Evolutionary conservation across 2,888 invertebrate species (phyloP).

Genomic region (Latrodectus hesperus): DNA sequence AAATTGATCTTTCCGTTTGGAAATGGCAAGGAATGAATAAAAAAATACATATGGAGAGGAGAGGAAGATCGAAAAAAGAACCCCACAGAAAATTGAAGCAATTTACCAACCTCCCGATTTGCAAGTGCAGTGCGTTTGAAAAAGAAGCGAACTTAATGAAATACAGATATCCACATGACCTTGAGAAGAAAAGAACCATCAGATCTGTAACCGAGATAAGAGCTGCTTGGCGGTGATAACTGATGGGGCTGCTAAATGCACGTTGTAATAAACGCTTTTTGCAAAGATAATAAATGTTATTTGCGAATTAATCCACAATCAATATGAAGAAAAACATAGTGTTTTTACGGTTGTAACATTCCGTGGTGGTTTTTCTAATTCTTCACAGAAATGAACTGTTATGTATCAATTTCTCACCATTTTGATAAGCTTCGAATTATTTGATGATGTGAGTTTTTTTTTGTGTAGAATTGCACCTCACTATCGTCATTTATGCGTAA

Average conservation of each 20-base stretch:
- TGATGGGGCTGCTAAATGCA: slow-evolving; percentile 28
- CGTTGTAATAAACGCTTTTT: slow-evolving; percentile 48
- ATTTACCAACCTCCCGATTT: slow-evolving; percentile 48
- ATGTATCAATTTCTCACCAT: background rate
- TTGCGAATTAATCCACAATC: slow-evolving; percentile 25
- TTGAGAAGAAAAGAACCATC: background rate
- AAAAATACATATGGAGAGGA: background rate
- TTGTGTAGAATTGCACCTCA: no score
- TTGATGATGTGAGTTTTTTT: no score
- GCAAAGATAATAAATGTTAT: slow-evolving; percentile 47
- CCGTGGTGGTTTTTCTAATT: background rate
- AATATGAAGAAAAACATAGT: background rate
- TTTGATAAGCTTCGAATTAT: no score
- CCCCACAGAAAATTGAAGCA: slow-evolving; percentile 41
- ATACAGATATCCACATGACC: slow-evolving; percentile 25
- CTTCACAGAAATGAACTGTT: background rate
- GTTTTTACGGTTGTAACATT: slow-evolving; percentile 5
- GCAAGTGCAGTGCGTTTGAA: background rate
- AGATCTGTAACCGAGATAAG: background rate
- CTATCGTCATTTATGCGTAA: no score
- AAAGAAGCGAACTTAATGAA: slow-evolving; percentile 34
- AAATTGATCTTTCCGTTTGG: slow-evolving; percentile 1
- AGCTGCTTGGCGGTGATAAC: background rate
- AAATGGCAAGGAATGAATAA: background rate
- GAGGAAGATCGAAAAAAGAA: background rate